Conservation (phyloP, 2,113 vertebrate genomes). For the Myotis yumanensis region DNA sequence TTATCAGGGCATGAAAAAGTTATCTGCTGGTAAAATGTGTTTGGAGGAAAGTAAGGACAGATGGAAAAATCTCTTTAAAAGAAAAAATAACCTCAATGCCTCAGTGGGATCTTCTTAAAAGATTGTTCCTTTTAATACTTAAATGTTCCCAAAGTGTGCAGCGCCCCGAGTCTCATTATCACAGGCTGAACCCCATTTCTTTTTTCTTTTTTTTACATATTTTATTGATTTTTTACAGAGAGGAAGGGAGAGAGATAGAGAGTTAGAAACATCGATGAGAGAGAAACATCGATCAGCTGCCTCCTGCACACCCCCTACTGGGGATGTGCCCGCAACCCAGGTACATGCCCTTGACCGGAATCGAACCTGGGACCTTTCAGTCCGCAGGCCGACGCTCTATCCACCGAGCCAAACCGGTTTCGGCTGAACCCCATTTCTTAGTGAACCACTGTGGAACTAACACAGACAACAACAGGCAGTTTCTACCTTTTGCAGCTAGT, state of each 20-base stretch:
- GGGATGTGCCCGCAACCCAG: too few species aligned
- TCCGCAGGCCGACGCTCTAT: too few species aligned
- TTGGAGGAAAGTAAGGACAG: neutral
- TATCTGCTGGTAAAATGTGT: constrained; percentile 38
- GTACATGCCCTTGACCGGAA: too few species aligned
- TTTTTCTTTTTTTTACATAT: too few species aligned
- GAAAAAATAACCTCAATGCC: neutral
- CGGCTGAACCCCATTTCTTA: neutral
- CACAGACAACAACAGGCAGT: neutral
- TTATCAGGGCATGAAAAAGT: constrained; percentile 28
- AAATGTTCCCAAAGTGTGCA: neutral
- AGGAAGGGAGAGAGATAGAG: too few species aligned
- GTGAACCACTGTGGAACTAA: neutral
- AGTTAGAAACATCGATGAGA: too few species aligned
- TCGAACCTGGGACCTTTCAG: too few species aligned
- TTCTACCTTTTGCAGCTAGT: neutral
- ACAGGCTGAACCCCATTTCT: neutral
- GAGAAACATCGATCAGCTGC: too few species aligned
- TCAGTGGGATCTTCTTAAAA: neutral
- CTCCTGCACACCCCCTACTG: too few species aligned
- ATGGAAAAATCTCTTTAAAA: constrained; percentile 35
- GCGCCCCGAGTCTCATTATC: neutral
- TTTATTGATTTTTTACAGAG: too few species aligned
- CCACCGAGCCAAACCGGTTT: too few species aligned
- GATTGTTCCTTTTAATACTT: neutral